phyloP scores from a whole-genome alignment of 2,797 vertebrate species.

The Crenuchus spilurus region DNA sequence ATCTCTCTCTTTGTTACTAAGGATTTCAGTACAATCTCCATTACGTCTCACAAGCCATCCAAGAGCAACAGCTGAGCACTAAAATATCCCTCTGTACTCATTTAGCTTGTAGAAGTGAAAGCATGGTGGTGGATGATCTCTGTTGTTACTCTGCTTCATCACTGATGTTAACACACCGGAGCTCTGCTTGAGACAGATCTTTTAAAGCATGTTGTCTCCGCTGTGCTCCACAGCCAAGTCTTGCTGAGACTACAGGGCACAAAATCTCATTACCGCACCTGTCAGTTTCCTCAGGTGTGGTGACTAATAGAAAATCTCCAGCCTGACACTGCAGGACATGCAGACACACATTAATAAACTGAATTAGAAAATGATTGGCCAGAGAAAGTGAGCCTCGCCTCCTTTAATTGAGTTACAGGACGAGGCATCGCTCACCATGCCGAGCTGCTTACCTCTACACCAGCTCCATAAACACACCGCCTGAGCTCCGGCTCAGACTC shows the following conservation, averaged over 20 bases:
- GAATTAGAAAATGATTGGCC: slow-evolving; percentile 65
- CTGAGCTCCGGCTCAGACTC: not conserved
- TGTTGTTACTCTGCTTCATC: no score
- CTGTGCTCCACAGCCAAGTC: not conserved
- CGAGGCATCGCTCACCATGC: slow-evolving; percentile 52
- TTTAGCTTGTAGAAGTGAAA: no score
- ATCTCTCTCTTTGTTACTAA: no score
- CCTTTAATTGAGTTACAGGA: slow-evolving; percentile 68
- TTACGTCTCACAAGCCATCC: no score
- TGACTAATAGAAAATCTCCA: slow-evolving; percentile 61
- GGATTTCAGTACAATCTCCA: no score
- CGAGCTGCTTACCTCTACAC: slow-evolving; percentile 39
- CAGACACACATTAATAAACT: slow-evolving; percentile 58
- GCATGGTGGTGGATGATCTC: no score
- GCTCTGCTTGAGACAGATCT: not conserved
- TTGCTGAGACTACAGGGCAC: slow-evolving; percentile 9
- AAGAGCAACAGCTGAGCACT: no score
- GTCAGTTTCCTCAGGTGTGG: slow-evolving; percentile 67
- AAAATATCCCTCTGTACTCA: no score
- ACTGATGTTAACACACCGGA: not conserved
- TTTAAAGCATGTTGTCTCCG: slow-evolving; percentile 11
- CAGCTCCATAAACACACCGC: slow-evolving; percentile 22
- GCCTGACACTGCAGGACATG: slow-evolving; percentile 55
- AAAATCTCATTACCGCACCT: slow-evolving; percentile 65
- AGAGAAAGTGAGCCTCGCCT: slow-evolving; percentile 46